phyloP scores from a whole-genome alignment of 2,797 vertebrate genomes.

The Mormyrops boulengeri region DNA sequence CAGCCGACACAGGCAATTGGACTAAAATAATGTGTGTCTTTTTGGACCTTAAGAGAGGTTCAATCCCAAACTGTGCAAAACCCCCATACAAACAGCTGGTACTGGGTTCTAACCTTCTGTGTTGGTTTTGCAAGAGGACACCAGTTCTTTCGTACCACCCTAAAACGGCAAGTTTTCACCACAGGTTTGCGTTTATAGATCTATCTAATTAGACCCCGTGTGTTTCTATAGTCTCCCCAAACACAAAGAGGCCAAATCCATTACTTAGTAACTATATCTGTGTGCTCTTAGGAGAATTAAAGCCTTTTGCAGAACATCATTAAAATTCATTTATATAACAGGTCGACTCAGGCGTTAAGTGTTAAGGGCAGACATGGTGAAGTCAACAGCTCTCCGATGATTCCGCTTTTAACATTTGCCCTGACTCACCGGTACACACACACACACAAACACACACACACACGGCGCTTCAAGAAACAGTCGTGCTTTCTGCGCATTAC shows the following conservation, averaged over 20 bases:
- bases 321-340: slow-evolving; percentile 3
- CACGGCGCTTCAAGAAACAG: neutral
- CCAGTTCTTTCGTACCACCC: neutral
- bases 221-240: slow-evolving; percentile 1
- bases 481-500: neutral
- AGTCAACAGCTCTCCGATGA: slow-evolving; percentile 3
- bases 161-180: neutral
- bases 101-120: neutral
- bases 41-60: slow-evolving; percentile 4
- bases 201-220: neutral
- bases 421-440: neutral
- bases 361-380: slow-evolving; percentile 7
- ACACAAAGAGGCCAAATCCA: neutral
- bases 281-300: neutral
- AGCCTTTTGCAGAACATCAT: neutral
- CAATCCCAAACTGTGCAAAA: neutral
- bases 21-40: neutral
- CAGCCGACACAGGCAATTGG: neutral
- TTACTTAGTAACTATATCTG: slow-evolving; percentile 6
- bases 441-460: neutral
- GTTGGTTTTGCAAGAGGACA: neutral
- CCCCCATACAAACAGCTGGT: neutral
- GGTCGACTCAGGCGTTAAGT: neutral
- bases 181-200: neutral
- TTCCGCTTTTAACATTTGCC: slow-evolving; percentile 9